Percentiles rank a stretch among this genome's conserved stretches.
Evolutionary conservation across 2,113 vertebrate species (phyloP).

Genomic region (Ondatra zibethicus): DNA sequence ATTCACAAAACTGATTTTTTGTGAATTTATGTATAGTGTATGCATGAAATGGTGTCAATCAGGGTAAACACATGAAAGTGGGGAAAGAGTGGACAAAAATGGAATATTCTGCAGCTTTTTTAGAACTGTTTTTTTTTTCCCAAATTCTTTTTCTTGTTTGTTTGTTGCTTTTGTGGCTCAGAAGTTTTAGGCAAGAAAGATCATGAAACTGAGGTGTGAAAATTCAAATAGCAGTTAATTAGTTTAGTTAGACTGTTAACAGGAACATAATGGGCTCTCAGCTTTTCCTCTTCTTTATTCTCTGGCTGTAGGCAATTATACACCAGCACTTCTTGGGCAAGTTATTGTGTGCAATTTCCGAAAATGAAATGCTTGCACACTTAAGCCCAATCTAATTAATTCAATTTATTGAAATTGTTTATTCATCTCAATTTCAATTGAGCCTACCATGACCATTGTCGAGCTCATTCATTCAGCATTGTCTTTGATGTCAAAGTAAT

Average conservation of each 20-base stretch:
- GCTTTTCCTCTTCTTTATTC: constrained; percentile 83
- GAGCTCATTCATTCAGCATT: constrained; percentile 66
- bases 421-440: constrained; percentile 81
- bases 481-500: constrained; percentile 59
- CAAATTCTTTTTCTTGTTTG: constrained; percentile 64
- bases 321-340: constrained; percentile 80
- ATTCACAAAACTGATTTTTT: background rate
- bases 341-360: constrained; percentile 84
- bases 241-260: constrained; percentile 85
- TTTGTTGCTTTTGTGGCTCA: constrained; percentile 80
- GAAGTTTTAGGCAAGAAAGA: constrained; percentile 79
- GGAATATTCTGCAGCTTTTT: background rate
- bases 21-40: background rate
- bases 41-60: background rate
- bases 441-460: constrained; percentile 72
- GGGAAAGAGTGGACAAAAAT: constrained; percentile 34
- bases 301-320: constrained; percentile 85
- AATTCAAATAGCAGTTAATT: constrained; percentile 89
- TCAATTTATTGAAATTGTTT: constrained; percentile 86
- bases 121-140: background rate
- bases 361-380: constrained; percentile 74
- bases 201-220: constrained; percentile 86
- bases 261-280: constrained; percentile 85
- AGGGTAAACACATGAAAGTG: background rate
- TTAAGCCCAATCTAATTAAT: constrained; percentile 84